These are phyloP conservation scores for Acanthoscelides obtectus DNA, from an alignment of 2,888 invertebrate species.

Conservation along the genomic window DNA sequence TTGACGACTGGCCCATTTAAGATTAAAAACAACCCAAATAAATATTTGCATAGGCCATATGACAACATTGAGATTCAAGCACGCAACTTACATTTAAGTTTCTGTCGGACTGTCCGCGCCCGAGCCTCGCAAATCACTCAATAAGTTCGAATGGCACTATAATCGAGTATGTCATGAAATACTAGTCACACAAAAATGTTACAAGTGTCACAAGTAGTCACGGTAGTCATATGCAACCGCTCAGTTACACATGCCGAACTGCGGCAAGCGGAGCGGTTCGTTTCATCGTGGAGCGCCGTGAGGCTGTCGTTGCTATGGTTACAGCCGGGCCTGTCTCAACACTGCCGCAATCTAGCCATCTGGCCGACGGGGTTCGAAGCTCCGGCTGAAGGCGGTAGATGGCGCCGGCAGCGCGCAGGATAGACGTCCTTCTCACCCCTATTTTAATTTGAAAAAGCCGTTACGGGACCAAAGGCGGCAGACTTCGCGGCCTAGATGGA, in stretches of 20 bases:
- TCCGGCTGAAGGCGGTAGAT: neutral
- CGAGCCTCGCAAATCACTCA: neutral
- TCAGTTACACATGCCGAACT: slow-evolving; percentile 7
- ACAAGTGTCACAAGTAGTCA: neutral
- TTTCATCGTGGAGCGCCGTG: slow-evolving; percentile 20
- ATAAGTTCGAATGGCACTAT: neutral
- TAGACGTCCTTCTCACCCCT: no score
- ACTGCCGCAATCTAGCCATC: slow-evolving; percentile 22
- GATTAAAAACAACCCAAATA: neutral
- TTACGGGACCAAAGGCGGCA: neutral
- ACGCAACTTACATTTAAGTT: neutral
- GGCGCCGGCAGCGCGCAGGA: neutral
- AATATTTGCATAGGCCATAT: neutral
- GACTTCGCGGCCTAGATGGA: no score
- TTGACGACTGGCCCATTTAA: neutral
- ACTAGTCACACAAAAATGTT: neutral
- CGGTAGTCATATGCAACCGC: neutral
- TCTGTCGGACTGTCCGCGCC: neutral
- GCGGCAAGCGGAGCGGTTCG: slow-evolving; percentile 50
- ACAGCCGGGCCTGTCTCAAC: slow-evolving; percentile 31
- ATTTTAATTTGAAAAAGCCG: no score
- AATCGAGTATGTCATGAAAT: neutral
- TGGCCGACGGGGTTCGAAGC: slow-evolving; percentile 8
- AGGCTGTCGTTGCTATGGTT: slow-evolving; percentile 35
- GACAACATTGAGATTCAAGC: neutral